phyloP scores from a whole-genome alignment of 2,888 invertebrate genomes.

The Crioceris asparagi region DNA sequence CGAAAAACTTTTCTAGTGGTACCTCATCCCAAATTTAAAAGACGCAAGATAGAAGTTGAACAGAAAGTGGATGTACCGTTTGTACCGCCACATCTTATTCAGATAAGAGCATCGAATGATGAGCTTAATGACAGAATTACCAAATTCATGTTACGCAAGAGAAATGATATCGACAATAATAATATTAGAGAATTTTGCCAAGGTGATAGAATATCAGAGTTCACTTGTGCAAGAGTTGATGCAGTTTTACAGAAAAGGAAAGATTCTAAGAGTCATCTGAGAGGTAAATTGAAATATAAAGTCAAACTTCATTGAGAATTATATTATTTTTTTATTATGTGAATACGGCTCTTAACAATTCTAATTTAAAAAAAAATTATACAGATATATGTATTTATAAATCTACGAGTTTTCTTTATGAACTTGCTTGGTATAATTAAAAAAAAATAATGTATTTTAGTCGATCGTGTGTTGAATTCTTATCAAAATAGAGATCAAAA shows the following conservation, averaged over 20 bases:
- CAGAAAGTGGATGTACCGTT: constrained; percentile 28
- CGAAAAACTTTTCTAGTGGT: too few relatives aligned
- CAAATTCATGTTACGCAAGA: constrained; percentile 65
- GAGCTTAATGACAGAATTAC: constrained; percentile 60
- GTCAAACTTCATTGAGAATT: too few relatives aligned
- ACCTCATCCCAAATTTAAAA: constrained; percentile 19
- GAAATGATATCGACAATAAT: constrained; percentile 59
- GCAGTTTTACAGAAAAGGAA: constrained; percentile 59
- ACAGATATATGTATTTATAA: too few relatives aligned
- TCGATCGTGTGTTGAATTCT: constrained; percentile 57
- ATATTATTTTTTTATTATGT: too few relatives aligned
- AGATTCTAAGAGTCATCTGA: constrained; percentile 69
- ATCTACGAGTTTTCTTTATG: too few relatives aligned
- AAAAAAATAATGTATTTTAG: constrained; percentile 44
- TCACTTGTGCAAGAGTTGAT: constrained; percentile 66
- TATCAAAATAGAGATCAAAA: constrained; percentile 46
- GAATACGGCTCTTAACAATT: too few relatives aligned
- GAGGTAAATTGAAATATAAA: too few relatives aligned
- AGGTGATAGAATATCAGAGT: constrained; percentile 38
- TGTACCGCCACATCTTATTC: constrained; percentile 46
- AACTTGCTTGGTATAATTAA: too few relatives aligned
- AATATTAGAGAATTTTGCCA: constrained; percentile 68
- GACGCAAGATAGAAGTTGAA: constrained; percentile 22
- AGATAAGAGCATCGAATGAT: constrained; percentile 55
- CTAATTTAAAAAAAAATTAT: too few relatives aligned